phyloP scores from a whole-genome alignment of 2,888 invertebrate genomes.

The Coecobrya sp. region DNA sequence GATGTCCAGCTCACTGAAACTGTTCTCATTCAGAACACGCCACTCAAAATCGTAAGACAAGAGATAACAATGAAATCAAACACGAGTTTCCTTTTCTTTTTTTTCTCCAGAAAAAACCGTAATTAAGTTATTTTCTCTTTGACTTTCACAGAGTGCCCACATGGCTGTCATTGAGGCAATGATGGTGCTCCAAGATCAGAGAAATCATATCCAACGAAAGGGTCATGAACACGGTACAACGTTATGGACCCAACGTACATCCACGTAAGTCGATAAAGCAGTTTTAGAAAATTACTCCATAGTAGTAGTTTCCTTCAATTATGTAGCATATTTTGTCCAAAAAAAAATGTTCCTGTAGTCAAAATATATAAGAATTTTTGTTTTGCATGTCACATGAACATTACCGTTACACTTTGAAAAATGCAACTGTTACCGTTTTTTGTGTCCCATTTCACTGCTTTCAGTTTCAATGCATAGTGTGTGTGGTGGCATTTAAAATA shows the following conservation, averaged over 20 bases:
- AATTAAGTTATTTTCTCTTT: conserved; percentile 10
- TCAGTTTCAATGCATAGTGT: too few species aligned
- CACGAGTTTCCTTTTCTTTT: not conserved
- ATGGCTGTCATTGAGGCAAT: conserved; percentile 98
- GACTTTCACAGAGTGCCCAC: conserved; percentile 94
- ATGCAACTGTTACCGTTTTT: not conserved
- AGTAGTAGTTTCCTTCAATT: too few species aligned
- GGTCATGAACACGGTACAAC: conserved; percentile 94
- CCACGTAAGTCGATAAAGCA: conserved; percentile 83
- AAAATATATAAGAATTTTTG: not conserved
- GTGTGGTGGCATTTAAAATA: not conserved
- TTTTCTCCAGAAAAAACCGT: not conserved
- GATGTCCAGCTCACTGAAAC: conserved; percentile 98
- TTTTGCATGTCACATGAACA: conserved; percentile 22
- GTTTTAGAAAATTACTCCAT: not conserved
- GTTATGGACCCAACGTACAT: conserved; percentile 89
- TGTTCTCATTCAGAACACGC: conserved; percentile 97
- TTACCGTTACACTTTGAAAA: not conserved
- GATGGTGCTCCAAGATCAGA: conserved; percentile 97
- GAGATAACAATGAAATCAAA: not conserved
- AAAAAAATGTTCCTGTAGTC: not conserved
- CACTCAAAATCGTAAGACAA: conserved; percentile 95
- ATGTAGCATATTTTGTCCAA: not conserved
- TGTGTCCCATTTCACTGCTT: not conserved
- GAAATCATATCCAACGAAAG: conserved; percentile 97